Percentiles rank a stretch among this genome's conserved stretches.
Evolutionary conservation across 2,888 invertebrate genomes (phyloP).

Genomic region (Eubasilissa splendida): DNA sequence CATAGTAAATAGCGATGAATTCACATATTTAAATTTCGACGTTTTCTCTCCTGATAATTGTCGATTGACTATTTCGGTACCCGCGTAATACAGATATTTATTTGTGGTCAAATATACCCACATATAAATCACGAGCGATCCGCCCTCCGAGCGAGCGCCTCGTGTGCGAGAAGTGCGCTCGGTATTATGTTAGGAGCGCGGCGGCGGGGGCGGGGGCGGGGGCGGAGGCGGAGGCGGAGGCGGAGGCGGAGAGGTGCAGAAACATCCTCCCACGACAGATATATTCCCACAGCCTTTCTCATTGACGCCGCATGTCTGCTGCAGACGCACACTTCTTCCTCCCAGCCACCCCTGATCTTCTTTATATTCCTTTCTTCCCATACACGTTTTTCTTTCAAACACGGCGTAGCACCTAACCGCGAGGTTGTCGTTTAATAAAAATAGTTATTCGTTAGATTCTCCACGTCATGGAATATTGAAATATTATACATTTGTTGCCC

Average conservation of each 20-base stretch:
- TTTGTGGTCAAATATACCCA: too few relatives aligned
- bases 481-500: too few relatives aligned
- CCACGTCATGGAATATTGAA: too few relatives aligned
- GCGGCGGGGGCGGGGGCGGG: not conserved
- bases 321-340: not conserved
- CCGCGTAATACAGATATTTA: too few relatives aligned
- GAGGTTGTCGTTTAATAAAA: not conserved
- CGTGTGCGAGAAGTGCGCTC: not conserved
- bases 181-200: not conserved
- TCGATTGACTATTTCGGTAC: too few relatives aligned
- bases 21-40: too few relatives aligned
- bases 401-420: not conserved
- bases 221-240: not conserved
- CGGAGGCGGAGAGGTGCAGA: not conserved
- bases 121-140: too few relatives aligned
- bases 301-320: slow-evolving; percentile 1
- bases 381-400: slow-evolving; percentile 2
- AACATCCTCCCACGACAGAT: not conserved
- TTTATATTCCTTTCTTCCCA: slow-evolving; percentile 12
- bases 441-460: too few relatives aligned
- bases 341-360: not conserved
- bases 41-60: too few relatives aligned
- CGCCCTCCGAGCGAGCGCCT: too few relatives aligned
- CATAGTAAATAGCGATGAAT: too few relatives aligned
- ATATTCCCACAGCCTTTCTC: not conserved